phyloP scores from a whole-genome alignment of 2,797 vertebrate genomes.

The Varecia variegata region DNA sequence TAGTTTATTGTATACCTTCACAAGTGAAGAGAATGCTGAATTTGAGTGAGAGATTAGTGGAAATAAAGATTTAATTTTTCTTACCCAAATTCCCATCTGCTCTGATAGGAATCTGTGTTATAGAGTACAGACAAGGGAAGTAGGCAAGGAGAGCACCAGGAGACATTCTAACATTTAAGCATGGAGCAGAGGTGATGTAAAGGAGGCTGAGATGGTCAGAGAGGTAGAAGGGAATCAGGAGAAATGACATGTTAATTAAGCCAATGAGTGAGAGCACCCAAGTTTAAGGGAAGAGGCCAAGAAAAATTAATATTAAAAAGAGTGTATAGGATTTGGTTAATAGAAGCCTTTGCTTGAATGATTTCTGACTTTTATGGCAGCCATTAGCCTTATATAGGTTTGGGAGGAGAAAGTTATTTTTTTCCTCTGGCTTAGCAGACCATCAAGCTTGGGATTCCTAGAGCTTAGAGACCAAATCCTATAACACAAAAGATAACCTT shows the following conservation, averaged over 20 bases:
- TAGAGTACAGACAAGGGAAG: background rate
- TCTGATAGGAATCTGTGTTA: background rate
- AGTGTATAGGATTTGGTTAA: slow-evolving; percentile 1
- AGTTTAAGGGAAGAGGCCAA: slow-evolving; percentile 36
- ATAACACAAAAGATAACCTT: slow-evolving; percentile 71
- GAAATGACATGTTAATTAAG: slow-evolving; percentile 39
- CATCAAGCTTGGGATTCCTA: slow-evolving; percentile 50
- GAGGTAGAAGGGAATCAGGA: background rate
- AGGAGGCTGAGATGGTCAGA: background rate
- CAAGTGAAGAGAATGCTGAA: background rate
- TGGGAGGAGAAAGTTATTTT: slow-evolving; percentile 70
- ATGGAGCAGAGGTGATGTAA: background rate
- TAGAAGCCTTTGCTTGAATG: slow-evolving; percentile 51
- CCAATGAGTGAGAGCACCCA: background rate
- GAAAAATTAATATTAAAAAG: slow-evolving; percentile 34
- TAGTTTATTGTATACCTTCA: background rate
- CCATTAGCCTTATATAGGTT: slow-evolving; percentile 59
- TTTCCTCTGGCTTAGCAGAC: slow-evolving; percentile 50
- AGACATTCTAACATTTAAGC: background rate
- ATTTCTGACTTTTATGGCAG: slow-evolving; percentile 66
- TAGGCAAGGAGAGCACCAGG: background rate
- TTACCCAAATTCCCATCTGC: background rate
- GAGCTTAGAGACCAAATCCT: slow-evolving; percentile 60
- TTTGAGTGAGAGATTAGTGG: background rate
- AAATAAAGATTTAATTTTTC: background rate